Evolutionary conservation across 2,888 invertebrate genomes (phyloP), one percentile per base, ranked within the genome.

Genomic region (Oscheius onirici): DNA sequence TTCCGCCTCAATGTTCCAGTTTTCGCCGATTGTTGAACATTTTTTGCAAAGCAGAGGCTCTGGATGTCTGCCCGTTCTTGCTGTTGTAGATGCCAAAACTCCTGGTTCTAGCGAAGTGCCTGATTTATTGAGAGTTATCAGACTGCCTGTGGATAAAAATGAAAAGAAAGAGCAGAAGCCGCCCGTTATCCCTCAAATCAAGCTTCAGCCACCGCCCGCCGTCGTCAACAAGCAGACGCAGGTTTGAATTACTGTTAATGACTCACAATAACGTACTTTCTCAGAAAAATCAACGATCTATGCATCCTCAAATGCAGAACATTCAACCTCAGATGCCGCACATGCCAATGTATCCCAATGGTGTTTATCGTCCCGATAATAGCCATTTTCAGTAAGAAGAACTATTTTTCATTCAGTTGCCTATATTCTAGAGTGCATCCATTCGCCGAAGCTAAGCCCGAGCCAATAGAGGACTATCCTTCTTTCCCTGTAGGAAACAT

Each of bases 21-120:
- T 87, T 70, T 87, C 87, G 10, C 87, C 87, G 3, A 79, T 86
- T 69, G 86, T 86, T 13, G 86, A 86, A 65, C 86, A 87, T 55
- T 87, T 87, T 66, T 66, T 82, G 20, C 80, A 82, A 13, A 74
- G 72, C 13, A 76, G 74, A 41, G 72, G 43, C 46, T 24, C 66
- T 10, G n/a, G 70, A 22, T 66, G 69, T 20, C 58, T 80, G 40
- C 77, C 80, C 1, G 80, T 79, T 49, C 60, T 80, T 40, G 54
- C 65, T 20, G 73, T 72, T 10, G 73, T 76, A 5, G 79, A 80
- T 20, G 60, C 76, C 0, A 78, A 81, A 68, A 74, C 77, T 15
- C 74, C 79, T 2, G 55, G 54, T 0, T 57, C 68, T 26, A 71
- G 69, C 28, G 79, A 77, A 11, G 67, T 73, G 0, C 54, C 72